A percentile compares a stretch with the other conserved stretches of the same genome.
Evolutionary conservation across 64 coral and sea anemone genomes (phyloP).

Genomic region (Pocillopora verrucosa): DNA sequence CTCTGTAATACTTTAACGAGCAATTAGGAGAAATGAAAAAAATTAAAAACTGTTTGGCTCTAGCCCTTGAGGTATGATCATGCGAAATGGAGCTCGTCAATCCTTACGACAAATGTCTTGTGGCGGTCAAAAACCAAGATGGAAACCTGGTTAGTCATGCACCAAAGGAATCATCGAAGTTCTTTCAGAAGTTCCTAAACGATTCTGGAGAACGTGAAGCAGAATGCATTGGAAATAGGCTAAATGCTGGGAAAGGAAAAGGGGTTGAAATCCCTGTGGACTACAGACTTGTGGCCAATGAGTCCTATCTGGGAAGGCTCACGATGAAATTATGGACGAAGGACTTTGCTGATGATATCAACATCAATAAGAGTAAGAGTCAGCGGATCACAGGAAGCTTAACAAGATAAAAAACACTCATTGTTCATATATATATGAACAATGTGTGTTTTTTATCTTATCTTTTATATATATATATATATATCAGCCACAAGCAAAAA

Average conservation of each 20-base stretch:
- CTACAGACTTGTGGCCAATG: conserved; percentile 49
- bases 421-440: too few species aligned
- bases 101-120: conserved; percentile 29
- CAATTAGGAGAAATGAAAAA: too few species aligned
- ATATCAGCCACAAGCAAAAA: conserved; percentile 10
- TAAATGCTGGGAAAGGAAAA: conserved; percentile 25
- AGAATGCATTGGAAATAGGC: conserved; percentile 59
- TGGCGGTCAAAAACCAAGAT: not conserved
- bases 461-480: not conserved
- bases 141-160: conserved; percentile 52
- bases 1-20: not conserved
- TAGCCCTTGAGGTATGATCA: too few species aligned
- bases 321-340: conserved; percentile 52
- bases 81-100: not conserved
- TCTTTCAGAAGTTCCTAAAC: conserved; percentile 44
- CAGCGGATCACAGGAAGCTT: too few species aligned
- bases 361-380: too few species aligned
- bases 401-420: too few species aligned
- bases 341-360: conserved; percentile 44
- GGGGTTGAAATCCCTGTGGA: conserved; percentile 1
- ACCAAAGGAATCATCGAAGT: conserved; percentile 61
- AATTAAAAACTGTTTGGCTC: too few species aligned
- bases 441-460: too few species aligned
- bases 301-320: conserved; percentile 55
- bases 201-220: conserved; percentile 2